Evolutionary conservation across 2,797 vertebrate genomes (phyloP).

Genomic region (Pseudomugil tenellus): DNA sequence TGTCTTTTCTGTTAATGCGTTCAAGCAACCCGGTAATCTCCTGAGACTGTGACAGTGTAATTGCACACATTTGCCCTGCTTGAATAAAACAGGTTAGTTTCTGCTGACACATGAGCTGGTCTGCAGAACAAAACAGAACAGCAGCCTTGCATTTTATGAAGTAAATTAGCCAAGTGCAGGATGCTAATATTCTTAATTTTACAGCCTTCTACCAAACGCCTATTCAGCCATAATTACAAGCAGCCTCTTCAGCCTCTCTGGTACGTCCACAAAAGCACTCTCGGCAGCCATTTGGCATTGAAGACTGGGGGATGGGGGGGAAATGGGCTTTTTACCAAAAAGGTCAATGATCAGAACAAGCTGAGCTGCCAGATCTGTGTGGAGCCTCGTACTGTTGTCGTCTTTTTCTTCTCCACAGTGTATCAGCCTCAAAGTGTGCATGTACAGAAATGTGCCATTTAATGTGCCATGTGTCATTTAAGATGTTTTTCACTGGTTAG

Average conservation of each 20-base stretch:
- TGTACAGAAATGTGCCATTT: constrained; percentile 22
- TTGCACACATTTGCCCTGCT: constrained; percentile 58
- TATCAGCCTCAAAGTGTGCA: constrained; percentile 34
- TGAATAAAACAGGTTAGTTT: constrained; percentile 51
- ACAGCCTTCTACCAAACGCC: constrained; percentile 35
- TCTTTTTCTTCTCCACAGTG: constrained; percentile 20
- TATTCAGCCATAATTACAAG: constrained; percentile 50
- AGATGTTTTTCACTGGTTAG: constrained; percentile 27
- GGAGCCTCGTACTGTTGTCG: constrained; percentile 15
- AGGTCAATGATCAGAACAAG: constrained; percentile 64
- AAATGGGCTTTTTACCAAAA: constrained; percentile 57
- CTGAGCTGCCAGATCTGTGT: constrained; percentile 35
- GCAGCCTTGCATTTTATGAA: constrained; percentile 49
- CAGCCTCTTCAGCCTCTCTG: constrained; percentile 12
- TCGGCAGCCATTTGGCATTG: constrained; percentile 52
- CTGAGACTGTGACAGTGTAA: constrained; percentile 17
- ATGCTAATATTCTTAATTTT: constrained; percentile 57
- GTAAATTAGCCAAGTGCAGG: constrained; percentile 43
- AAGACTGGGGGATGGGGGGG: constrained; percentile 38
- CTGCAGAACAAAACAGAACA: constrained; percentile 47
- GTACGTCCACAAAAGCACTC: constrained; percentile 36
- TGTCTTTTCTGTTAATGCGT: constrained; percentile 1
- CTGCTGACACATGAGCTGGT: constrained; percentile 45
- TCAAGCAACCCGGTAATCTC: background rate
- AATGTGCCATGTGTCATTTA: constrained; percentile 19